phyloP scores from a whole-genome alignment of 2,113 vertebrate species.

The Spea bombifrons region DNA sequence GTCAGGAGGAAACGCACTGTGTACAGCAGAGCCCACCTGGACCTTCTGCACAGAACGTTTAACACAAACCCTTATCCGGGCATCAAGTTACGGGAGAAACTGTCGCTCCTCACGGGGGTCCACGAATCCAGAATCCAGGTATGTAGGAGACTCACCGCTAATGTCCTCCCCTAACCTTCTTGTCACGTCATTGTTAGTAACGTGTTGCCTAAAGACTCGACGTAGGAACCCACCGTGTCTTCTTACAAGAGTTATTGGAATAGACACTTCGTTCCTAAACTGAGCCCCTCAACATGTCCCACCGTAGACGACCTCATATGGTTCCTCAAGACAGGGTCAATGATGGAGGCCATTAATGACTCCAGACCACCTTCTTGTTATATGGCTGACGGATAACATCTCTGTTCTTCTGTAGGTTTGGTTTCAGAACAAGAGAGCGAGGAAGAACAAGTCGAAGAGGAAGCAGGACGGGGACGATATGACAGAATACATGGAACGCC shows the following conservation, averaged over 20 bases:
- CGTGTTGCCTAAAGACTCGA: too few species aligned
- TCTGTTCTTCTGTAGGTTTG: slow-evolving; percentile 52
- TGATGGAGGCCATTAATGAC: too few species aligned
- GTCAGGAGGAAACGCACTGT: slow-evolving; percentile 53
- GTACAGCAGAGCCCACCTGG: slow-evolving; percentile 52
- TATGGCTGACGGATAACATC: neutral
- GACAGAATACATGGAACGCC: neutral
- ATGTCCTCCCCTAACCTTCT: too few species aligned
- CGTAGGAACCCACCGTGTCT: too few species aligned
- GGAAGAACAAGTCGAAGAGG: slow-evolving; percentile 45
- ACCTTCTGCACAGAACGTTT: slow-evolving; percentile 55
- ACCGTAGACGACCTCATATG: too few species aligned
- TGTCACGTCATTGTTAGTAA: too few species aligned
- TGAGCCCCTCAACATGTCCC: too few species aligned
- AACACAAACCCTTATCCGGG: slow-evolving; percentile 57
- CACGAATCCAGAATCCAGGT: slow-evolving; percentile 59
- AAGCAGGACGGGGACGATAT: neutral
- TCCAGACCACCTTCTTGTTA: too few species aligned
- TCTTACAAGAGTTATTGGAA: too few species aligned
- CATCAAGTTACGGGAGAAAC: slow-evolving; percentile 52
- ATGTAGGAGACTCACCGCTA: slow-evolving; percentile 1
- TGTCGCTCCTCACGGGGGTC: slow-evolving; percentile 52
- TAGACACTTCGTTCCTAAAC: too few species aligned
- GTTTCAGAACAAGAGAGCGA: slow-evolving; percentile 61
- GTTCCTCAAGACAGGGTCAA: too few species aligned